phyloP scores from a whole-genome alignment of 2,797 vertebrate genomes.

The Eurystomus glaucurus region DNA sequence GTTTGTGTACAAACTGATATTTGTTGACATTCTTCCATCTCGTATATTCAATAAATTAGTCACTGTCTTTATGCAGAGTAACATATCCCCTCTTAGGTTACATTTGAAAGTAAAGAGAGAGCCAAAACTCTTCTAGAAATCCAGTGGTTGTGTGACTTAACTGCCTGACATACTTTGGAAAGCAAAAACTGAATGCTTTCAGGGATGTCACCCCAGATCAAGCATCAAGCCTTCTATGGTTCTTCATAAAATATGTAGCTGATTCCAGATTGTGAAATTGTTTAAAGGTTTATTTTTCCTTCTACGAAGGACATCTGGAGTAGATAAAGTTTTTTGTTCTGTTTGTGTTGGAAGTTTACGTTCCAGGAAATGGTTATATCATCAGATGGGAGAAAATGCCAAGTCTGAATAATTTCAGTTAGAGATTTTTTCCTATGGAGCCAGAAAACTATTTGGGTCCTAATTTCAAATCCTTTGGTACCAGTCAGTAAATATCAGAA shows the following conservation, averaged over 20 bases:
- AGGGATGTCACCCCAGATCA: background rate
- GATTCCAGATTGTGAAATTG: background rate
- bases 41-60: background rate
- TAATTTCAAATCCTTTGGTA: background rate
- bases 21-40: background rate
- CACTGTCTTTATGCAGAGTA: background rate
- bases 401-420: background rate
- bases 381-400: constrained; percentile 10
- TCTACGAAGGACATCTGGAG: constrained; percentile 25
- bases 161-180: background rate
- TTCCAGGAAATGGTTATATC: constrained; percentile 53
- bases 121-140: background rate
- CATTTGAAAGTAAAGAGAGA: background rate
- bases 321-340: constrained; percentile 16
- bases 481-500: background rate
- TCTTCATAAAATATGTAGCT: background rate
- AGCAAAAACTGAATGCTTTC: background rate
- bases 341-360: constrained; percentile 25
- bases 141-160: background rate
- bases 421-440: background rate
- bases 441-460: background rate
- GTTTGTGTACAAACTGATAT: background rate
- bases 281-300: constrained; percentile 7
- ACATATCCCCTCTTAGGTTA: background rate
- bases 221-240: background rate